Evolutionary conservation across 1,140 invertebrate genomes (phyloP), one percentile per base, ranked within the genome.

Genomic region (Lasioglossum albipes): DNA sequence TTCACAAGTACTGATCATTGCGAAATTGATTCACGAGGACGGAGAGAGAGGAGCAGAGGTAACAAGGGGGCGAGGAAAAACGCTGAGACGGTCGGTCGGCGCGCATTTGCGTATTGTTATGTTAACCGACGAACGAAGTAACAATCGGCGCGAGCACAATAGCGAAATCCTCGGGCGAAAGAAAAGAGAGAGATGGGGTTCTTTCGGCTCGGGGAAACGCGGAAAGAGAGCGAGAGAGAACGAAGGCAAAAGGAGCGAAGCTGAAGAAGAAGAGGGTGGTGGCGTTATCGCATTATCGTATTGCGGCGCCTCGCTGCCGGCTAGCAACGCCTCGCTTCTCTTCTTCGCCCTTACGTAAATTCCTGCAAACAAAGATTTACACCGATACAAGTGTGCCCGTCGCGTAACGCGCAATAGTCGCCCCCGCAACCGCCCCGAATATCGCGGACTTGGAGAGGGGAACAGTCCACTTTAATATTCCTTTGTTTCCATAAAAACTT

Each of bases 71-170:
- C 45, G n/a, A 13, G 62, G 69, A 49, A 70, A 76, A 71, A 54
- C 52, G 59, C 59, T 59, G 41, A 42, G 27, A 59, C 52, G 71
- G 27, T 52, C 65, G 82, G 59, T 10, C 61, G 85, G 57, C 84
- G 77, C 84, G 83, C 82, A 89, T 92, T 93, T 87, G 85, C 86
- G 88, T 84, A 91, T 92, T 93, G 91, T 92, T 92, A 93, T 93
- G 92, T 92, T 92, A 93, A 93, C 89, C 88, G 86, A 83, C 82
- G 85, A 81, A 84, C 84, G 85, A 87, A 89, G 90, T 91, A 91
- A 93, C 91, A 93, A 93, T 93, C 87, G 91, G 81, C 89, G 87
- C 84, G 85, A 81, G 81, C 81, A 92, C 91, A 92, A 92, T 92
- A 85, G 89, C 80, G 87, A 87, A 90, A 89, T 91, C 87, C 90